Evolutionary conservation across 2,888 invertebrate species (phyloP).

Genomic region (Lochmaea capreae): DNA sequence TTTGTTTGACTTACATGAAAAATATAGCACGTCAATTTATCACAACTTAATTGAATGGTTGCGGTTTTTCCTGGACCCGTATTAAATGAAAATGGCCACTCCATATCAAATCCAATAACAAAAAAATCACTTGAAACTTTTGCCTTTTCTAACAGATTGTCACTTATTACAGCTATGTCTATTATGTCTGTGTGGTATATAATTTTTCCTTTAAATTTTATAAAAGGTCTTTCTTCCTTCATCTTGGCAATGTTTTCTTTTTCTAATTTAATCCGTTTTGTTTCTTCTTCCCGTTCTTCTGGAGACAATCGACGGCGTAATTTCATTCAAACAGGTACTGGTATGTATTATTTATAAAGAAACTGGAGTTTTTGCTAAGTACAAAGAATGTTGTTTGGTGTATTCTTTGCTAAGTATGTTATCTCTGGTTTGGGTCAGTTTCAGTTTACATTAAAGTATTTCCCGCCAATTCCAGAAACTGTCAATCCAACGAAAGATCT

Average conservation of each 20-base stretch:
- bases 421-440: no score
- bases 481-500: not conserved
- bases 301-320: constrained; percentile 38
- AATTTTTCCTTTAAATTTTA: constrained; percentile 59
- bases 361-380: no score
- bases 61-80: constrained; percentile 72
- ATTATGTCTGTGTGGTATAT: constrained; percentile 61
- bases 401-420: no score
- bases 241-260: constrained; percentile 60
- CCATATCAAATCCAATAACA: constrained; percentile 74
- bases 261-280: constrained; percentile 35
- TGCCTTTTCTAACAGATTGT: constrained; percentile 63
- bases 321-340: constrained; percentile 9
- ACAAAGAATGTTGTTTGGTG: no score
- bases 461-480: not conserved
- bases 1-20: constrained; percentile 70
- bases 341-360: constrained; percentile 7
- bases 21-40: constrained; percentile 70
- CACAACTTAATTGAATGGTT: constrained; percentile 73
- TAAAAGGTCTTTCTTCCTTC: constrained; percentile 47
- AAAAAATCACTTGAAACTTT: constrained; percentile 60
- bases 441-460: not conserved
- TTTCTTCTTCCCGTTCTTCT: constrained; percentile 38
- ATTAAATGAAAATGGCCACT: constrained; percentile 75
- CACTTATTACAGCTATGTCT: constrained; percentile 67